Evolutionary conservation across 2,797 vertebrate species (phyloP).

Genomic region (Smutsia temminckii): DNA sequence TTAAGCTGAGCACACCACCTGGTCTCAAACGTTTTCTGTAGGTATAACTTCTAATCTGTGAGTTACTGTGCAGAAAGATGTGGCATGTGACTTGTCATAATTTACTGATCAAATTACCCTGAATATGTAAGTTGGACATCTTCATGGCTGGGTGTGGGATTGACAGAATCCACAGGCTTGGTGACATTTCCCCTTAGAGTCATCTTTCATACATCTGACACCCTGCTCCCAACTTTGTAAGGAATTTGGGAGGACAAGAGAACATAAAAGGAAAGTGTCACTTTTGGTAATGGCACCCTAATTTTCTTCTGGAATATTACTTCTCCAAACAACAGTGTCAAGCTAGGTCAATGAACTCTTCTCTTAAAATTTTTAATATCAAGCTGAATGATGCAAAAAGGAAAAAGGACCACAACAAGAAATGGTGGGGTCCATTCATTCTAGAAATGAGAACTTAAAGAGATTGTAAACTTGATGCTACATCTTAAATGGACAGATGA

Average conservation of each 20-base stretch:
- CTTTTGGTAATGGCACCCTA: not conserved
- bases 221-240: not conserved
- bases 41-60: not conserved
- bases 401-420: not conserved
- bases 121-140: not conserved
- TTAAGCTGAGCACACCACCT: not conserved
- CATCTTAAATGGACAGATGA: not conserved
- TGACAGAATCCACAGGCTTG: not conserved
- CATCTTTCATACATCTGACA: not conserved
- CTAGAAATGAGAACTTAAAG: not conserved
- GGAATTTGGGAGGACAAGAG: not conserved
- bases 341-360: not conserved
- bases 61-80: not conserved
- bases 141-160: not conserved
- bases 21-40: not conserved
- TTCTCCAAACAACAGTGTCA: not conserved
- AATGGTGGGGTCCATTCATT: not conserved
- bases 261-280: not conserved
- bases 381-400: not conserved
- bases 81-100: not conserved
- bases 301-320: conserved; percentile 13
- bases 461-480: not conserved
- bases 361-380: not conserved
- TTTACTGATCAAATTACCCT: not conserved
- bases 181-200: not conserved